Evolutionary conservation across 2,888 invertebrate species (phyloP), one percentile per base, ranked within the genome.

Genomic region (Diogma glabrata): DNA sequence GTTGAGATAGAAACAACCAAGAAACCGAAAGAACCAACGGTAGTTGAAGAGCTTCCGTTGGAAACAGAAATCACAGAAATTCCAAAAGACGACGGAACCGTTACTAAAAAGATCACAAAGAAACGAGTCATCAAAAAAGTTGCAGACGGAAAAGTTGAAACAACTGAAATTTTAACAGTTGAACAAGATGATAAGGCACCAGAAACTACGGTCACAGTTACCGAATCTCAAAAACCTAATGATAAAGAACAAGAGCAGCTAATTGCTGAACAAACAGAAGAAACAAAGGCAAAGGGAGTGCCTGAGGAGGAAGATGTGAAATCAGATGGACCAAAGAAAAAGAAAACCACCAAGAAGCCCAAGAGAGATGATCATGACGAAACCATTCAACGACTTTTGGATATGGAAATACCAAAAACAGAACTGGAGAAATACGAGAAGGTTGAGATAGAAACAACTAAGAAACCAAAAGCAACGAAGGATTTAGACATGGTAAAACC

Each of bases 301-400:
- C n/a, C n/a, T n/a, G n/a, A n/a, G n/a, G 52, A 55, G 45, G 52
- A 53, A 48, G 53, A 53, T 28, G 12, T 50, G n/a, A 52, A 56
- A 49, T 24, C 28, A 5, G 48, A 52, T 38, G 54, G 52, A 26
- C 51, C 51, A 16, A 50, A 48, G 19, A 40, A 47, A 30, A 69
- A 65, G 55, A 63, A 64, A 26, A 60, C 57, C 58, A 61, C 49
- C 52, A 61, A 54, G 51, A 50, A 54, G 47, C 51, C 33, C 16
- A 53, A 65, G 56, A 61, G 60, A 14, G 64, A 64, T 53, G 67
- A 69, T 7, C 65, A 68, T 12, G 70, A 69, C 58, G 64, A 63
- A 20, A 56, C 66, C 47, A 57, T 9, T 28, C 51, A 4, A 54
- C 52, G 47, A 54, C 57, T 50, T 60, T 64, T 58, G 61, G 62